phyloP scores from a whole-genome alignment of 2,888 invertebrate species.

The Polydrusus cervinus region DNA sequence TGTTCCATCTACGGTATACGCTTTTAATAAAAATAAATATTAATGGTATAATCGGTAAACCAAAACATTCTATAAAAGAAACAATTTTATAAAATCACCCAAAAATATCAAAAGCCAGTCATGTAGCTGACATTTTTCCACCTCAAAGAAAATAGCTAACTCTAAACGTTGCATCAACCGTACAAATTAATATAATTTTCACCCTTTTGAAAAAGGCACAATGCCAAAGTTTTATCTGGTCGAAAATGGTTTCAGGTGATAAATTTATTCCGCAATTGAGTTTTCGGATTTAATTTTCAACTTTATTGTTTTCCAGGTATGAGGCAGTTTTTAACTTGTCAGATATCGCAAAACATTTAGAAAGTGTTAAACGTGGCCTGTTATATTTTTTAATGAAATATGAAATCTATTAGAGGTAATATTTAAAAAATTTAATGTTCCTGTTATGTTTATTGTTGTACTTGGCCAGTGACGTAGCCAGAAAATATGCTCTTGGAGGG shows the following conservation, averaged over 20 bases:
- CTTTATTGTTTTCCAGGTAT: slow-evolving; percentile 11
- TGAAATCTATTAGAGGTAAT: neutral
- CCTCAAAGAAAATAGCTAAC: neutral
- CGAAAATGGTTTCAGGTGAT: slow-evolving; percentile 12
- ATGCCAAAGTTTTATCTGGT: slow-evolving; percentile 1
- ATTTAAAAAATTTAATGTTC: neutral
- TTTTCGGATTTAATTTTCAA: slow-evolving; percentile 6
- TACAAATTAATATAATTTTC: slow-evolving; percentile 6
- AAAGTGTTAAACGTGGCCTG: neutral
- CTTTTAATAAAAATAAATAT: no score
- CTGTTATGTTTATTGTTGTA: neutral
- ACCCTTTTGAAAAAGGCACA: neutral
- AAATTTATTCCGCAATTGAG: slow-evolving; percentile 18
- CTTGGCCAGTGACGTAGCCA: neutral
- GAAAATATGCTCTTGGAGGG: no score
- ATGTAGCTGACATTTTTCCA: slow-evolving; percentile 6
- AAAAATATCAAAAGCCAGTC: neutral
- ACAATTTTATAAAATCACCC: neutral
- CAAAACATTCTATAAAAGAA: no score
- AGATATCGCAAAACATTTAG: slow-evolving; percentile 1
- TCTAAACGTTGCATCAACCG: neutral
- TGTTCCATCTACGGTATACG: no score
- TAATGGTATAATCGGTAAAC: no score
- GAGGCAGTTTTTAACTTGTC: neutral
- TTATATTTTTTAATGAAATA: neutral